Base-by-base conservation (phyloP, 2,797 vertebrate genomes). In the Characodon lateralis region DNA sequence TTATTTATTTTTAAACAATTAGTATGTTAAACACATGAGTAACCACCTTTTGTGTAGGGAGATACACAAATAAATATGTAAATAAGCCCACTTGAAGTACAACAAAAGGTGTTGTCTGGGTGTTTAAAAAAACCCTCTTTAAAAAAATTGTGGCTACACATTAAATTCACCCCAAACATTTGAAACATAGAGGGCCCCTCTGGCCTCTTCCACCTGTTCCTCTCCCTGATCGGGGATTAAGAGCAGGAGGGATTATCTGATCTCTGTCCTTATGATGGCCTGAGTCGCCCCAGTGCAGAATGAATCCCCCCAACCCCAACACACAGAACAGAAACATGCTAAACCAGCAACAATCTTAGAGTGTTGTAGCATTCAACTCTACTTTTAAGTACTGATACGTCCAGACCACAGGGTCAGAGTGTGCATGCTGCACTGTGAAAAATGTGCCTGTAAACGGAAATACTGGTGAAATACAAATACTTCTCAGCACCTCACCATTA, bases 191-290 rank as follows among this genome's bases (percentile, higher is more conserved):
- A 1, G 50, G 51, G 46, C 7, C 39, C 50, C 58, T 24, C 66
- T 66, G 35, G 8, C 46, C 2, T 69, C 26, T 35, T 24, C 48
- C 46, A 65, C 41, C 70, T 66, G 77, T n/a, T 31, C n/a, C 35
- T 39, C 65, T 70, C 59, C 31, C 58, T 59, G 78, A 80, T 81
- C 79, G 43, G 58, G 71, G 86, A 88, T 88, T 88, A 81, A 84
- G 82, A 55, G 24, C 77, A 80, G 28, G 8, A 26, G 76, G 74
- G 82, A 83, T 88, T 82, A 89, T 85, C 80, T 89, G 88, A 78
- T 84, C 73, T 50, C n/a, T 68, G 85, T 26, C 55, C 73, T 78
- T 77, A 20, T 68, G 79, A 79, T 63, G 72, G 59, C 55, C 74
- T 12, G 58, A 63, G 68, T 74, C 46, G 7, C 76, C 78, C 76